These are phyloP conservation scores for Labroides dimidiatus DNA, from an alignment of 2,797 vertebrate genomes.

Conservation along the genomic window DNA sequence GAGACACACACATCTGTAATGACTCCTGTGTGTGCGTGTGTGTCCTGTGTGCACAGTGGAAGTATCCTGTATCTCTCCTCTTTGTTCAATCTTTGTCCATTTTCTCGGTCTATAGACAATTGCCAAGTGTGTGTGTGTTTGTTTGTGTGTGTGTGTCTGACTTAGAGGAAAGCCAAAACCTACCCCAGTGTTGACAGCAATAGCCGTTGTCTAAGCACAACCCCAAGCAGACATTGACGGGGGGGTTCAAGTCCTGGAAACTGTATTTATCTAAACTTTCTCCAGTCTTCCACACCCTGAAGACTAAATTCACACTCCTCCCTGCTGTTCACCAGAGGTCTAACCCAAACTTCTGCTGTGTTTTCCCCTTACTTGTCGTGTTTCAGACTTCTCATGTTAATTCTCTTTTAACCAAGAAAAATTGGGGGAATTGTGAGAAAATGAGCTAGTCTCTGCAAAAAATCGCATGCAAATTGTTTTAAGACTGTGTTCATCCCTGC, in stretches of 20 bases:
- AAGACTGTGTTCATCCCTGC: no score
- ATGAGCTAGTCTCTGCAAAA: no score
- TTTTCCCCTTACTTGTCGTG: neutral
- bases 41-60: slow-evolving; percentile 9
- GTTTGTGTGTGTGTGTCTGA: slow-evolving; percentile 1
- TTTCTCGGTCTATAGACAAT: slow-evolving; percentile 32
- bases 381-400: neutral
- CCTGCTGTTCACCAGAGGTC: slow-evolving; percentile 4
- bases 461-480: no score
- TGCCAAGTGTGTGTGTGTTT: slow-evolving; percentile 6
- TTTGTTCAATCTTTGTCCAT: slow-evolving; percentile 25
- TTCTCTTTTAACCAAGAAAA: neutral
- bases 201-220: slow-evolving; percentile 41
- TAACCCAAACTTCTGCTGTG: slow-evolving; percentile 9
- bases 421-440: no score
- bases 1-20: neutral
- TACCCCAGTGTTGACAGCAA: slow-evolving; percentile 16
- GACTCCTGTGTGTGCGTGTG: neutral
- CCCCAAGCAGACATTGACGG: slow-evolving; percentile 26
- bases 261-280: slow-evolving; percentile 62
- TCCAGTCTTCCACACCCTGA: slow-evolving; percentile 48
- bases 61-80: slow-evolving; percentile 44
- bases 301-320: slow-evolving; percentile 25
- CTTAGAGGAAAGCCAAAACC: slow-evolving; percentile 42
- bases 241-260: slow-evolving; percentile 44